Evolutionary conservation across 1,140 invertebrate genomes (phyloP), one percentile per base, ranked within the genome.

Genomic region (Aphidius ervi): DNA sequence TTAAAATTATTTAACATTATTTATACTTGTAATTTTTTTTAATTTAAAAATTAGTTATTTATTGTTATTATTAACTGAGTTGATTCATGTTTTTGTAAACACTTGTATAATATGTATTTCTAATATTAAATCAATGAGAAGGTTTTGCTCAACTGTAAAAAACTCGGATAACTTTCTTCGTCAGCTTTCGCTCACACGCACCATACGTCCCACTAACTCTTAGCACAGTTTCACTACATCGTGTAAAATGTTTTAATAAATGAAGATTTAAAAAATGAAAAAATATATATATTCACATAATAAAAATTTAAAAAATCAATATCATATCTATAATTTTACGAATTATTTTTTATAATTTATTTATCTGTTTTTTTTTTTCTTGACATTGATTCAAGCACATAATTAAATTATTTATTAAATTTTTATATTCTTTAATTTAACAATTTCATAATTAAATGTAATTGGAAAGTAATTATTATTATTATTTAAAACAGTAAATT

Each of bases 151-250:
- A 57, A 57, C 43, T 54, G 43, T 55, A 60, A 52, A 52, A 40
- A 45, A 46, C 52, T 9, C 16, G 56, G 52, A 70, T 68, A 70
- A 73, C 70, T 73, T 73, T 73, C 70, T 68, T 71, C 62, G 65
- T 23, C 46, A 16, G 68, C 70, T 72, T 70, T 72, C 68, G 67
- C 68, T 59, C 63, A 55, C 48, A 58, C 65, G 59, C 58, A 67
- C 56, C 46, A 63, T 39, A 67, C 65, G 66, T 68, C 68, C 68
- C 67, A 71, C 68, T 68, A 65, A 68, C 70, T 69, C 67, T 67
- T 70, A 70, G 65, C 70, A 73, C 70, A 68, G 66, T 71, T 73
- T 73, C 69, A 72, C 71, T 69, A 45, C 42, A 39, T 42, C 47
- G 53, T 56, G 42, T 50, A 52, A 31, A 31, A 31, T 50, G 48